Base-by-base conservation (phyloP, 2,113 vertebrate species). In the Mesocricetus auratus region DNA sequence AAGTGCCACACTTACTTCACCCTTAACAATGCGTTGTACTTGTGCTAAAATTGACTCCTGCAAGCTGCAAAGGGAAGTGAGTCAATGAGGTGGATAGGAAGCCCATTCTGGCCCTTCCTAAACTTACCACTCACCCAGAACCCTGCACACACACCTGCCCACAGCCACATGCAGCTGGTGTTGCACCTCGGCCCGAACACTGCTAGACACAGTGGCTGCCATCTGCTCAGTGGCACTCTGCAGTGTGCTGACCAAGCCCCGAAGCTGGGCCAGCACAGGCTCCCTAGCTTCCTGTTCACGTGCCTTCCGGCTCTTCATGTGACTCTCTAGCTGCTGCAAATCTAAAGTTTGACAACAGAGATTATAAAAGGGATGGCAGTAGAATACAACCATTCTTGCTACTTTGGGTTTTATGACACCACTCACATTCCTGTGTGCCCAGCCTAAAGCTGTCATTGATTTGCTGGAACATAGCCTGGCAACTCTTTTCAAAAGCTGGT, bases 401-500 rank as follows among this genome's bases (percentile, higher is more conserved):
- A 74, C 62, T 9, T 21, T 74, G n/a, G 64, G 64, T n/a, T 64
- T 83, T 45, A 89, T 0, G 53, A 87, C 53, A 5, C 15, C 62
- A 98, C 99, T 99, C 98, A 99, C 99, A 99, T 97, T 99, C 99
- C 81, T 99, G 99, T 0, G 99, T 99, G 92, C 99, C 99, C 98
- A 99, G 99, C 94, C 99, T 99, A 98, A 99, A 99, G 98, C 99
- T 99, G 98, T 99, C 99, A 42, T 99, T 99, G 98, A 99, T 99
- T 93, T 99, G 99, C 97, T 99, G 99, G 98, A 99, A 99, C 99
- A 99, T 99, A 96, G 99, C 99, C 98, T 99, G 99, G 97, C 99
- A 99, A 97, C 99, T 99, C 98, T 99, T 99, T 98, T 99, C 99
- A 0, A 99, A 99, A 26, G 99, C 99, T 0, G 99, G 99, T 96